Percentiles rank a stretch among this genome's conserved stretches.
phyloP scores from a whole-genome alignment of 2,888 invertebrate species.

The Amiota minor region DNA sequence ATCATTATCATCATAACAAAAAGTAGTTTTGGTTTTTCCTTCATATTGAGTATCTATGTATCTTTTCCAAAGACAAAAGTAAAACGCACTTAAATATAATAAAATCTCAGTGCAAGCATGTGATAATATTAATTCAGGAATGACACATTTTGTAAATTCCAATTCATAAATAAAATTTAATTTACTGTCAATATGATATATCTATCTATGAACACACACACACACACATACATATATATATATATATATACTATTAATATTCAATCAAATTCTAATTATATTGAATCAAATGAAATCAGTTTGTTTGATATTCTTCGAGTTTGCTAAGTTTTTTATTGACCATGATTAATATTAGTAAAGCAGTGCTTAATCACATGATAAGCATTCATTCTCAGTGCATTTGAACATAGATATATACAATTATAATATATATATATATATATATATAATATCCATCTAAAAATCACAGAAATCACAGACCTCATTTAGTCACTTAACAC shows the following conservation, averaged over 20 bases:
- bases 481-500: not conserved
- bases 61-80: not conserved
- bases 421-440: not conserved
- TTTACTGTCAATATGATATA: not conserved
- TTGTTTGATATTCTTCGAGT: conserved; percentile 49
- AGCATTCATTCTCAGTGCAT: conserved; percentile 41
- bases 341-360: conserved; percentile 63
- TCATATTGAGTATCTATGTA: not conserved
- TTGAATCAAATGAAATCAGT: conserved; percentile 53
- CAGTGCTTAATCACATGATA: conserved; percentile 63
- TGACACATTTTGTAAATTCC: conserved; percentile 9
- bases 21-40: not conserved
- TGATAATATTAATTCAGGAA: not conserved
- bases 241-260: not conserved
- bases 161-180: conserved; percentile 42
- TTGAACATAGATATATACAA: conserved; percentile 6
- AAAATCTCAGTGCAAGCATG: conserved; percentile 1
- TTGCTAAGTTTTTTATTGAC: conserved; percentile 48
- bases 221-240: too few species aligned
- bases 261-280: conserved; percentile 49
- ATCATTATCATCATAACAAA: not conserved
- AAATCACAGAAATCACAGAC: not conserved
- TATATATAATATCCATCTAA: not conserved
- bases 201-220: not conserved
- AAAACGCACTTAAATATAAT: too few species aligned